Evolutionary conservation across 2,113 vertebrate species (phyloP), one percentile per base, ranked within the genome.

Genomic region (Fulica atra): DNA sequence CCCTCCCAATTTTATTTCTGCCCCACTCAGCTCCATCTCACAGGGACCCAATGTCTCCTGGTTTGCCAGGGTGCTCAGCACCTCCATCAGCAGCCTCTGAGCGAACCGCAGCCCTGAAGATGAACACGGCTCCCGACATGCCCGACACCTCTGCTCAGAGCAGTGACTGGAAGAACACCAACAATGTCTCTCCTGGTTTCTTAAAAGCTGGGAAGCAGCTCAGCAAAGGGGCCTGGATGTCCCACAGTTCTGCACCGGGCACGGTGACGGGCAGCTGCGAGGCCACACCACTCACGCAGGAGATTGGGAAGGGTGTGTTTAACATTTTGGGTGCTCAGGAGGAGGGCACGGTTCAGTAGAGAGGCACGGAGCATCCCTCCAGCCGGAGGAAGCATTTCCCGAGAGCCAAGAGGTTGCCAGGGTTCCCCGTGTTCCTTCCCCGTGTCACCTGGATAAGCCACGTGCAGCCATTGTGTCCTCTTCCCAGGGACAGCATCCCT

Each of bases 211-310:
- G 88, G 88, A 44, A 66, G 59, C 6, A 1, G 48, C 3, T 21
- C 3, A 0, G 61, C 51, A 28, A 28, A 42, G 46, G 33, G 40
- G 42, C 25, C 13, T 28, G 42, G 78, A 29, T 56, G 69, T 9
- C 72, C 63, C 2, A 7, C 69, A 38, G 21, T 81, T 74, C n/a
- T 2, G 14, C 70, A 7, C 29, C 0, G 9, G 89, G 66, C 54
- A 72, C 0, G 21, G 25, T 1, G 73, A n/a, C 1, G 53, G 63
- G 44, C 2, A 18, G 29, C 71, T 12, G 1, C 0, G 2, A 57
- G 65, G 50, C 50, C 35, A 9, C 29, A 8, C 10, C 16, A 4
- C 65, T 42, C 11, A 2, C 4, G 5, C n/a, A 35, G 20, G 17
- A 61, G 3, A 46, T 3, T 1, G 29, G 72, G 77, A 20, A 57